Conservation (phyloP, 1,140 invertebrate species). For the Nixonia krombeini region DNA sequence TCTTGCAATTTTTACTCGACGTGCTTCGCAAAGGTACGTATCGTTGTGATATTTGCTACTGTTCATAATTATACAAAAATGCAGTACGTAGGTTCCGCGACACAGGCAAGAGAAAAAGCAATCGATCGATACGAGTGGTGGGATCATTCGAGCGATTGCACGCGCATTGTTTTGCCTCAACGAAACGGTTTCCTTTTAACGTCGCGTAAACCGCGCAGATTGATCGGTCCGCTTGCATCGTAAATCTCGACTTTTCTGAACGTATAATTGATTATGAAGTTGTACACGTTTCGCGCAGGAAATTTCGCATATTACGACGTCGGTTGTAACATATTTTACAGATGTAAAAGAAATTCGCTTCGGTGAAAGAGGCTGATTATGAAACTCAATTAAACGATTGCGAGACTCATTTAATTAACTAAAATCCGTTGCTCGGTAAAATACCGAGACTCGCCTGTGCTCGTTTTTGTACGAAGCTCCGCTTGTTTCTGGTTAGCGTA, state of each 20-base stretch:
- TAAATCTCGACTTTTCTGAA: constrained; percentile 46
- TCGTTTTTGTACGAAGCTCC: too few species aligned
- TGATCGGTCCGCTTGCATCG: constrained; percentile 44
- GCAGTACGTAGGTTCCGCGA: constrained; percentile 35
- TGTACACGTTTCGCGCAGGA: not conserved
- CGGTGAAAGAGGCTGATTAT: too few species aligned
- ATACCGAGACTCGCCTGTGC: too few species aligned
- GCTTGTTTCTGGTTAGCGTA: constrained; percentile 26
- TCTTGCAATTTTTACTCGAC: too few species aligned
- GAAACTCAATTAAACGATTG: too few species aligned
- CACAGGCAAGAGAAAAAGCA: too few species aligned
- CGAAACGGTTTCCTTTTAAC: constrained; percentile 40
- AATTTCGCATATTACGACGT: not conserved
- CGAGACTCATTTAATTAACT: too few species aligned
- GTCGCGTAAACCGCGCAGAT: constrained; percentile 17
- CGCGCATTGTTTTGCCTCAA: constrained; percentile 47
- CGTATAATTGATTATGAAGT: constrained; percentile 21
- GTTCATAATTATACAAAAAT: constrained; percentile 37
- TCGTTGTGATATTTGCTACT: constrained; percentile 42
- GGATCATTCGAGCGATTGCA: constrained; percentile 29
- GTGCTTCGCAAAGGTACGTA: constrained; percentile 31
- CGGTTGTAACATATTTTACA: not conserved
- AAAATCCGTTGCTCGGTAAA: too few species aligned
- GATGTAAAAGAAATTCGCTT: too few species aligned
- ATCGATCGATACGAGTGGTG: constrained; percentile 20